A percentile compares a stretch with the other conserved stretches of the same genome.
phyloP scores from a whole-genome alignment of 2,113 vertebrate species.

The Bubo scandiacus region DNA sequence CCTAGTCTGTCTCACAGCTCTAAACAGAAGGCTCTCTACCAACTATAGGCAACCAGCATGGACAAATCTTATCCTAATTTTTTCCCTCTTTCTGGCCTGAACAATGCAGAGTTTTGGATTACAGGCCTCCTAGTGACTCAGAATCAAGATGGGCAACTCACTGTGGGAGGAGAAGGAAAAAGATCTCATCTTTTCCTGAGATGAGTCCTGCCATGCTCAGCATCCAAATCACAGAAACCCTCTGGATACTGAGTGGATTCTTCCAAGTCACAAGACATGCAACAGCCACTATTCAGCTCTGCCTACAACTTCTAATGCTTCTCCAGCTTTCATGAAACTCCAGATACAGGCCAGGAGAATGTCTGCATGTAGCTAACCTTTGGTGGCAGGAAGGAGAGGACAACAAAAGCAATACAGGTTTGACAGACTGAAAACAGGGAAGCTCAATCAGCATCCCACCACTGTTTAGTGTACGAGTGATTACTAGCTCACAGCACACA shows the following conservation, averaged over 20 bases:
- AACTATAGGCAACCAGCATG: background rate
- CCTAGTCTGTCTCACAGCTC: background rate
- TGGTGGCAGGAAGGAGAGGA: background rate
- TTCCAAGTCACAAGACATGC: background rate
- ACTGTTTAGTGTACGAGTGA: background rate
- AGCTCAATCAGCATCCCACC: background rate
- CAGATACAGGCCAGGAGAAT: background rate
- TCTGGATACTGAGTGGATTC: background rate
- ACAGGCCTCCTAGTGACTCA: background rate
- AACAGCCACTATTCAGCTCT: background rate
- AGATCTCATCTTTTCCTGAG: background rate
- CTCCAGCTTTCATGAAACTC: background rate
- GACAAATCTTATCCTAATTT: background rate
- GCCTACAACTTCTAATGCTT: background rate
- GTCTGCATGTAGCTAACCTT: background rate
- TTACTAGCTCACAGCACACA: background rate
- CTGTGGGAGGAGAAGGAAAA: background rate
- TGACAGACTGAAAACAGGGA: background rate
- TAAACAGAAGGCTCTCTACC: background rate
- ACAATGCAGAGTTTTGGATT: background rate
- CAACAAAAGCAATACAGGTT: background rate
- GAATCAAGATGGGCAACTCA: background rate
- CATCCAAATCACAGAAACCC: background rate
- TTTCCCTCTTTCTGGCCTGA: background rate
- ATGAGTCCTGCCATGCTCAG: background rate